Conservation (phyloP, 2,888 invertebrate genomes). For the Caenorhabditis macrosperma region DNA sequence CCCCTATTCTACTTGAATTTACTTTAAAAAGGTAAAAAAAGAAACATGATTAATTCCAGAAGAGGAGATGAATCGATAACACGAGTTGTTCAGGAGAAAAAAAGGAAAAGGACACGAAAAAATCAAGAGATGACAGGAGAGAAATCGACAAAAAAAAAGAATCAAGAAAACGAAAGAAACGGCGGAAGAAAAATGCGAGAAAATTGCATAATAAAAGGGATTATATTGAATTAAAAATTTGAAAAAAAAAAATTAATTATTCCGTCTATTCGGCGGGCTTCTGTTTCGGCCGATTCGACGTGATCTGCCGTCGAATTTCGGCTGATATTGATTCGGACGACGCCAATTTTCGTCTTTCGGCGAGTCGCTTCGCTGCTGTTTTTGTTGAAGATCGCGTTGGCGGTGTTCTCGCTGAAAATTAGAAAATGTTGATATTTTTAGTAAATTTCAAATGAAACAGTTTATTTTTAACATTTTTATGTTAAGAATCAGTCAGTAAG, state of each 20-base stretch:
- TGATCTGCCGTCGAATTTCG: too few relatives aligned
- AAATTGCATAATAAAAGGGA: too few relatives aligned
- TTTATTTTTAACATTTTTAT: background rate
- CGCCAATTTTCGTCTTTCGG: background rate
- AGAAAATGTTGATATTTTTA: background rate
- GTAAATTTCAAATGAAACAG: background rate
- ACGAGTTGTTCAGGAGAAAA: background rate
- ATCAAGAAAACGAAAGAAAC: too few relatives aligned
- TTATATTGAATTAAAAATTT: too few relatives aligned
- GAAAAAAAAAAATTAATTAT: too few relatives aligned
- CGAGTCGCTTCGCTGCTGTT: background rate
- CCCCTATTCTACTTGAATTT: too few relatives aligned
- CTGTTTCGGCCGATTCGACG: too few relatives aligned
- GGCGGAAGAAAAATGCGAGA: background rate
- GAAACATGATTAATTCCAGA: background rate
- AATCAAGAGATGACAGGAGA: background rate
- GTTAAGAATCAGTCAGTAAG: too few relatives aligned
- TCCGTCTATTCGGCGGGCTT: too few relatives aligned
- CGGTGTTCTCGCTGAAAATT: background rate
- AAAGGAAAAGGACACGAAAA: background rate
- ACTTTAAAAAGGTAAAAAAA: background rate
- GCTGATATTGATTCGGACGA: too few relatives aligned
- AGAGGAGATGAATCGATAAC: background rate
- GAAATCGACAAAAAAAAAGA: background rate
- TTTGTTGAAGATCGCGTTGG: background rate